Percentiles rank a stretch among this genome's conserved stretches.
phyloP scores from a whole-genome alignment of 2,113 vertebrate species.

The Xiphophorus maculatus region DNA sequence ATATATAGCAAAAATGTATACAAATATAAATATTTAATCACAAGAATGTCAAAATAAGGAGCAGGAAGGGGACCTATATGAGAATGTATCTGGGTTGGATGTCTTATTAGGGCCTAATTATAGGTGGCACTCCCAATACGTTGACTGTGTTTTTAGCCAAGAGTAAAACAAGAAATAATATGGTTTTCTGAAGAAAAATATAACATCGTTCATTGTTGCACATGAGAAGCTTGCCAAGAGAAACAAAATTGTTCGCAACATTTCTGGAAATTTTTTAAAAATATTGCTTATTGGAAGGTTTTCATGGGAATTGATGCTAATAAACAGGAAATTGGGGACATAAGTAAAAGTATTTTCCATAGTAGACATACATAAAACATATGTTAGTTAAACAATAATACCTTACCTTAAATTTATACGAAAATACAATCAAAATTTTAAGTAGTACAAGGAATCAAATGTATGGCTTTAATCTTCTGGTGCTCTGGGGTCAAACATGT shows the following conservation, averaged over 20 bases:
- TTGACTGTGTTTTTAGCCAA: slow-evolving; percentile 42
- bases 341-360: background rate
- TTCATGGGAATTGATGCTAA: background rate
- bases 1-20: slow-evolving; percentile 68
- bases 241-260: background rate
- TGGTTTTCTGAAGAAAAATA: slow-evolving; percentile 15
- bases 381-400: background rate
- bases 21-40: slow-evolving; percentile 72
- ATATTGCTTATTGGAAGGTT: background rate
- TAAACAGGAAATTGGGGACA: background rate
- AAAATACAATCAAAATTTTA: too few species aligned
- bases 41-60: slow-evolving; percentile 67
- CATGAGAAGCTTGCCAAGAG: background rate
- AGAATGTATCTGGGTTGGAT: slow-evolving; percentile 57
- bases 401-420: too few species aligned
- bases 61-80: slow-evolving; percentile 32
- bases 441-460: background rate
- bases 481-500: background rate
- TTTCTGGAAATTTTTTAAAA: background rate
- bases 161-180: slow-evolving; percentile 30
- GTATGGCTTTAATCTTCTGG: background rate
- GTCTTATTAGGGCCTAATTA: slow-evolving; percentile 32
- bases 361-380: background rate
- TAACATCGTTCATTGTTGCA: slow-evolving; percentile 3
- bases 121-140: slow-evolving; percentile 42